Conservation (phyloP, 2,888 invertebrate genomes). For the Xylocampa areola region DNA sequence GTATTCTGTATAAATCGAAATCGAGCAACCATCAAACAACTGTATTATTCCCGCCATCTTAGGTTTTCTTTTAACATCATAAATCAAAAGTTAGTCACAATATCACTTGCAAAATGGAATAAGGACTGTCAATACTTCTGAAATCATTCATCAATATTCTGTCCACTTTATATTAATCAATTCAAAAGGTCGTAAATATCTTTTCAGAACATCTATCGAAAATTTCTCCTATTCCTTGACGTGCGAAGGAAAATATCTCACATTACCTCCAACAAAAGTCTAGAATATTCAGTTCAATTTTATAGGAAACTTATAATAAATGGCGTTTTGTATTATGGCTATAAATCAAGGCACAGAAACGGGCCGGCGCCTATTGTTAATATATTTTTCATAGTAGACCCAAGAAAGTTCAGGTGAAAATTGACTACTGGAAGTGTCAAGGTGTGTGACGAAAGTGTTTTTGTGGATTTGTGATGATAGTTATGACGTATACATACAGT, state of each 20-base stretch:
- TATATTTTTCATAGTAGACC: slow-evolving; percentile 63
- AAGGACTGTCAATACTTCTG: too few relatives aligned
- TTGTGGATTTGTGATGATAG: too few relatives aligned
- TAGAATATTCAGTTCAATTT: slow-evolving; percentile 47
- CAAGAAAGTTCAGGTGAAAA: slow-evolving; percentile 37
- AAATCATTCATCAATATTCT: neutral
- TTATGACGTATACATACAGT: too few relatives aligned
- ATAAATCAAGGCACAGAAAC: slow-evolving; percentile 56
- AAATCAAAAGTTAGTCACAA: too few relatives aligned
- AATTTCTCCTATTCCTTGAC: slow-evolving; percentile 30
- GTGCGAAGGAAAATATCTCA: slow-evolving; percentile 27
- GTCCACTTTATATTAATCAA: neutral
- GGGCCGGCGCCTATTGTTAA: slow-evolving; percentile 56
- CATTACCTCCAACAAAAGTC: slow-evolving; percentile 42
- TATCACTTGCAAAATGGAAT: too few relatives aligned
- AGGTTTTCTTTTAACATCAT: too few relatives aligned
- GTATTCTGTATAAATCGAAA: too few relatives aligned
- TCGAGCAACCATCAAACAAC: too few relatives aligned
- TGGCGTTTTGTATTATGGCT: slow-evolving; percentile 43
- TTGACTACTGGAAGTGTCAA: slow-evolving; percentile 41
- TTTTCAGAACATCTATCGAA: slow-evolving; percentile 19
- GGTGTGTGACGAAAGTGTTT: slow-evolving; percentile 38
- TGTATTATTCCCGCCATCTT: too few relatives aligned
- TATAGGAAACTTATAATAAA: slow-evolving; percentile 48
- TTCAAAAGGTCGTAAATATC: slow-evolving; percentile 5